Evolutionary conservation across 2,113 vertebrate species (phyloP), one percentile per base, ranked within the genome.

Genomic region (Pelvicachromis taeniatus): DNA sequence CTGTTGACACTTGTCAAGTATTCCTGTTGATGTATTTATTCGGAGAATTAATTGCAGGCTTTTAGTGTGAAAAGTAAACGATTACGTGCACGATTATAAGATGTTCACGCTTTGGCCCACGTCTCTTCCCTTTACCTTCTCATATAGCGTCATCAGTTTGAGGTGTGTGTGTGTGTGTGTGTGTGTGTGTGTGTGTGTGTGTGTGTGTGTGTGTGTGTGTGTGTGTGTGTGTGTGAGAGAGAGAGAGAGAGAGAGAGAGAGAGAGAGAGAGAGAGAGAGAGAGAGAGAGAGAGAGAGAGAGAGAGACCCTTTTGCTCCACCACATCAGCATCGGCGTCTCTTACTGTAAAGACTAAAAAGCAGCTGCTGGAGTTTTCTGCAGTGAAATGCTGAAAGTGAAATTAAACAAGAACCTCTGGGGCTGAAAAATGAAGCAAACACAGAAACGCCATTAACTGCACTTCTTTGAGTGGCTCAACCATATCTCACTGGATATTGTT

Each of bases 111-210:
- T 54, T 42, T 58, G 19, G 19, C 12, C 48, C n/a, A 26, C 8
- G 16, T 86, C 68, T 83, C 55, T 26, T 35, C 80, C 55, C 53
- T 35, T 86, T 61, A 84, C 23, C 61, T 87, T 68, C 82, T 90
- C 77, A 84, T 90, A 88, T 90, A 83, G 84, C 95, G 92, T 94
- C 90, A 94, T 92, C 88, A 93, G 92, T 91, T 93, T 93, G 86
- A 93, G 85, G 83, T 87, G 91, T 91, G n/a, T n/a, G n/a, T n/a
- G n/a, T n/a, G n/a, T n/a, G n/a, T n/a, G n/a, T n/a, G n/a, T n/a
- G n/a, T n/a, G n/a, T n/a, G n/a, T n/a, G n/a, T n/a, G n/a, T n/a
- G n/a, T n/a, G n/a, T n/a, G n/a, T n/a, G n/a, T n/a, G n/a, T n/a
- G n/a, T n/a, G n/a, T n/a, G n/a, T n/a, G n/a, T n/a, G n/a, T n/a